These are phyloP conservation scores for Haplochromis vanheusdeni DNA, from an alignment of 2,113 vertebrate genomes.

Conservation along the genomic window DNA sequence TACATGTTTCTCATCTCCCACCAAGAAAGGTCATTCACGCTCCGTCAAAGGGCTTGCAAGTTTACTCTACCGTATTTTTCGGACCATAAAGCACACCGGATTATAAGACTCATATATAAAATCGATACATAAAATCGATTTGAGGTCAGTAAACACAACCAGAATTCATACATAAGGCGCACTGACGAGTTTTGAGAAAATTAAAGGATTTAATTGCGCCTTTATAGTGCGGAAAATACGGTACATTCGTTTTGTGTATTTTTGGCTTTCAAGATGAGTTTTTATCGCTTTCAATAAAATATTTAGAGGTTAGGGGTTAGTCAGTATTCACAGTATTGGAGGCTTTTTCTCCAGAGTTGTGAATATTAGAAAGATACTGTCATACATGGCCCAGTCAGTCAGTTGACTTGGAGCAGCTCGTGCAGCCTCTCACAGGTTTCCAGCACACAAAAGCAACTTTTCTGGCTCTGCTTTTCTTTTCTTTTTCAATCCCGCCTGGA, in stretches of 20 bases:
- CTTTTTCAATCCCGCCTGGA: neutral
- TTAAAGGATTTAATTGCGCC: neutral
- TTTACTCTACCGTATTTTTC: accelerated
- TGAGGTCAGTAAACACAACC: neutral
- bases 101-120: neutral
- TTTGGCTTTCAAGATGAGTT: neutral
- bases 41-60: neutral
- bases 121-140: accelerated
- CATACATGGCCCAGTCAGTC: neutral
- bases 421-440: neutral
- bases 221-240: accelerated
- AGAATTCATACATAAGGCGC: neutral
- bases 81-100: accelerated
- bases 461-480: accelerated
- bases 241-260: accelerated
- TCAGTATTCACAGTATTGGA: neutral
- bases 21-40: accelerated
- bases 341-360: neutral
- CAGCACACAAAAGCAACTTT: neutral
- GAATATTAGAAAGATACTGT: neutral
- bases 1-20: neutral
- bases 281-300: neutral
- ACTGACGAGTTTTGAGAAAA: neutral
- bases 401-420: neutral
- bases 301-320: neutral